These are phyloP conservation scores for Caenorhabditis sp. DNA, from an alignment of 2,888 invertebrate genomes.

Conservation along the genomic window DNA sequence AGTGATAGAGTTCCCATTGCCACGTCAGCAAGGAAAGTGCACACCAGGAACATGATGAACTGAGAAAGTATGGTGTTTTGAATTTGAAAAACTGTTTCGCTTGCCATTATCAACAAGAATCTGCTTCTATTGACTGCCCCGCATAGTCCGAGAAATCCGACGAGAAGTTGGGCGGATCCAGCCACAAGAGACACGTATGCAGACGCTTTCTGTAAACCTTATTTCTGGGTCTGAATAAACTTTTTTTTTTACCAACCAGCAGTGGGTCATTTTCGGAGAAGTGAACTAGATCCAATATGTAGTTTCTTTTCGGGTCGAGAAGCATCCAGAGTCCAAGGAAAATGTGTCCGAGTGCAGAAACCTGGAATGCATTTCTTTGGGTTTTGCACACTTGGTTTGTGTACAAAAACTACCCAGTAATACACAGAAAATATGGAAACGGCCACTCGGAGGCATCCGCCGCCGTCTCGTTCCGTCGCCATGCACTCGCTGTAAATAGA, in stretches of 20 bases:
- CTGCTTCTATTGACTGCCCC: slow-evolving; percentile 73
- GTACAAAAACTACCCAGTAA: slow-evolving; percentile 27
- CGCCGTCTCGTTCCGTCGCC: slow-evolving; percentile 53
- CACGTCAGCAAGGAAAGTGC: slow-evolving; percentile 68
- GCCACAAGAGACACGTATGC: slow-evolving; percentile 68
- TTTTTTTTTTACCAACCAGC: slow-evolving; percentile 53
- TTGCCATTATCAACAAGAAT: slow-evolving; percentile 73
- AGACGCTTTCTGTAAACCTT: slow-evolving; percentile 57
- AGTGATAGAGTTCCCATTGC: slow-evolving; percentile 68
- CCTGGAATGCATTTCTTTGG: no score
- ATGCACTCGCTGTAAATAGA: no score
- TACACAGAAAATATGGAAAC: slow-evolving; percentile 47
- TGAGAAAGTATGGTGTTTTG: slow-evolving; percentile 18
- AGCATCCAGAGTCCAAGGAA: slow-evolving; percentile 77
- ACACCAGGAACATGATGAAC: slow-evolving; percentile 68
- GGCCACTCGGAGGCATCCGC: slow-evolving; percentile 47
- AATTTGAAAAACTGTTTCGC: not conserved
- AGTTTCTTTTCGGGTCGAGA: slow-evolving; percentile 76
- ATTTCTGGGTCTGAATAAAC: no score
- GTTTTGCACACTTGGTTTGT: not conserved
- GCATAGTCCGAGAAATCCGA: slow-evolving; percentile 76
- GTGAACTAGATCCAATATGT: slow-evolving; percentile 76
- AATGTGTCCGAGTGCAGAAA: slow-evolving; percentile 72
- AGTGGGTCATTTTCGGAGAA: slow-evolving; percentile 78
- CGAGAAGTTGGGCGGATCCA: slow-evolving; percentile 70